phyloP scores from a whole-genome alignment of 2,797 vertebrate species.

The Cyclopterus lumpus region DNA sequence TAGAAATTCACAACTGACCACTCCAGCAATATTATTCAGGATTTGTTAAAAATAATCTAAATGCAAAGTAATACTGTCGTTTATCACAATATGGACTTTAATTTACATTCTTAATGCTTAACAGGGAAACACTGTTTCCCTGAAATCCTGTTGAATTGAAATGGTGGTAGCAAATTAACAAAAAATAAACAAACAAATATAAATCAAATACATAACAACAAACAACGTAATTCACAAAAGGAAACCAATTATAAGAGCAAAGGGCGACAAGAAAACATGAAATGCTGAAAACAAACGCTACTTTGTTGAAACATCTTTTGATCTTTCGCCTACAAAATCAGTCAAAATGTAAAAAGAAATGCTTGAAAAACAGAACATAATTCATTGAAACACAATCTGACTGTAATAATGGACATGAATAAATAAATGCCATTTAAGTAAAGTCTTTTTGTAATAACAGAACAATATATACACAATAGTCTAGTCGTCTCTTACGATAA shows the following conservation, averaged over 20 bases:
- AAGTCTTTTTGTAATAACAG: neutral
- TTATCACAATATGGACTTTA: conserved; percentile 64
- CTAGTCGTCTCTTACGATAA: neutral
- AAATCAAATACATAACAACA: conserved; percentile 30
- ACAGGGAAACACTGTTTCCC: conserved; percentile 20
- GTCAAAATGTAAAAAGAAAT: conserved; percentile 32
- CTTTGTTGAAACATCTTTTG: conserved; percentile 14
- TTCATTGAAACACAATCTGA: conserved; percentile 5
- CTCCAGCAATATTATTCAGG: conserved; percentile 50
- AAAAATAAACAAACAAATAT: neutral
- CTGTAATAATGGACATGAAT: conserved; percentile 14
- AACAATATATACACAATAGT: neutral
- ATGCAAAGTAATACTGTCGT: conserved; percentile 67
- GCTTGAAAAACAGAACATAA: conserved; percentile 40
- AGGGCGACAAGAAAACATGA: conserved; percentile 8
- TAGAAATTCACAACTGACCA: conserved; percentile 56
- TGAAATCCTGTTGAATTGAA: conserved; percentile 30
- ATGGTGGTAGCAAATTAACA: conserved; percentile 1
- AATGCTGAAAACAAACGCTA: neutral
- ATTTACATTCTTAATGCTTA: conserved; percentile 74
- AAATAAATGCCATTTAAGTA: conserved; percentile 27
- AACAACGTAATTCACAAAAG: conserved; percentile 38
- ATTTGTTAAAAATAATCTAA: conserved; percentile 66
- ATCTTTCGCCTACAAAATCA: conserved; percentile 31
- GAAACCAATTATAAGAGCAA: conserved; percentile 13